These are phyloP conservation scores for Mythimna albipuncta DNA, from an alignment of 2,888 invertebrate genomes.

Conservation along the genomic window DNA sequence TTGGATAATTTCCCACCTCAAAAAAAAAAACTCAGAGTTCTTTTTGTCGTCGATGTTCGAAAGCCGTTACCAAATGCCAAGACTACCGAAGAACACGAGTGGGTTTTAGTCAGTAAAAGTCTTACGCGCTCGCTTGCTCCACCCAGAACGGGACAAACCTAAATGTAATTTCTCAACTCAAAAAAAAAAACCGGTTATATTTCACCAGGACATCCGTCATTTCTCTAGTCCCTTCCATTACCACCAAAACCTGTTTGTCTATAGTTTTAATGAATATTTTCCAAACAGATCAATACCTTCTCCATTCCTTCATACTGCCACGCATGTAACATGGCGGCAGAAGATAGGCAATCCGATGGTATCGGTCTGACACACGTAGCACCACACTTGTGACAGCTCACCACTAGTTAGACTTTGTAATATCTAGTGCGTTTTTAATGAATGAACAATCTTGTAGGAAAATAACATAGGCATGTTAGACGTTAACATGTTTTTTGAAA, in stretches of 20 bases:
- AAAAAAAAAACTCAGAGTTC: no score
- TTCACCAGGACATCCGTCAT: neutral
- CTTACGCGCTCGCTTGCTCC: no score
- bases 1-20: no score
- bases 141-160: no score
- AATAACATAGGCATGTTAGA: neutral
- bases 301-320: neutral
- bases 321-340: neutral
- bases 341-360: conserved; percentile 24
- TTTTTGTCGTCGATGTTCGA: no score
- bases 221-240: neutral
- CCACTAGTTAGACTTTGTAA: neutral
- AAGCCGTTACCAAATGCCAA: no score
- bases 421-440: conserved; percentile 5
- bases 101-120: no score
- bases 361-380: conserved; percentile 24
- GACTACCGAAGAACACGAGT: no score
- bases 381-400: conserved; percentile 26
- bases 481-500: neutral
- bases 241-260: neutral
- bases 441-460: conserved; percentile 10
- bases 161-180: no score
- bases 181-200: neutral
- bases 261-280: neutral
- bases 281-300: conserved; percentile 8